Conservation (phyloP, 1,140 invertebrate genomes). For the Paralvinella palmiformis region DNA sequence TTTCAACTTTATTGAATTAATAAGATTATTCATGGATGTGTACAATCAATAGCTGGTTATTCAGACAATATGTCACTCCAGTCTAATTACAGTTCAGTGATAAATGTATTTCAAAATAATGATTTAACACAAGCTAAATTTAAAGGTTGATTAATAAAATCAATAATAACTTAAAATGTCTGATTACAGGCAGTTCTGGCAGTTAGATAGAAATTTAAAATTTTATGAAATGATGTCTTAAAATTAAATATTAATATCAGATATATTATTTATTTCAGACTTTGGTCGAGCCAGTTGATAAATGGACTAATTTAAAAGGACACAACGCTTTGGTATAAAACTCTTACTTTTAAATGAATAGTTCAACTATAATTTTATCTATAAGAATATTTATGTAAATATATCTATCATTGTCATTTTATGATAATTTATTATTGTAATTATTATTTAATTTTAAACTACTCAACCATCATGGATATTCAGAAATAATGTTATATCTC, state of each 20-base stretch:
- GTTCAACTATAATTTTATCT: background rate
- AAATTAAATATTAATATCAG: background rate
- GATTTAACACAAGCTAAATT: no score
- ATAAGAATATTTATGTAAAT: background rate
- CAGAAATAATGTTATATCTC: no score
- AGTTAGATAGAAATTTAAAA: no score
- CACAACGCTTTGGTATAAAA: slow-evolving; percentile 44
- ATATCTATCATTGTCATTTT: background rate
- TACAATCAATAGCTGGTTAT: no score
- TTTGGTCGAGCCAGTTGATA: slow-evolving; percentile 39
- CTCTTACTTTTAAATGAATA: background rate
- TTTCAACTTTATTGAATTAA: no score
- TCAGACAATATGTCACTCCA: no score
- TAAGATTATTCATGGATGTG: no score
- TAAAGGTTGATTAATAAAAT: no score
- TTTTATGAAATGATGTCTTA: background rate
- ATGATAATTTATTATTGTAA: background rate
- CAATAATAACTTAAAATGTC: no score
- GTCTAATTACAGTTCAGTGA: no score
- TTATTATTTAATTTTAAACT: background rate
- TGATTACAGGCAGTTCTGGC: no score
- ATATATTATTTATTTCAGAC: slow-evolving; percentile 32
- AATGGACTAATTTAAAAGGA: slow-evolving; percentile 45
- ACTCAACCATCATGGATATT: background rate
- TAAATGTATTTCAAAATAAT: no score